These are phyloP conservation scores for Hydrolagus affinis DNA, from an alignment of 2,113 vertebrate species.

Conservation along the genomic window DNA sequence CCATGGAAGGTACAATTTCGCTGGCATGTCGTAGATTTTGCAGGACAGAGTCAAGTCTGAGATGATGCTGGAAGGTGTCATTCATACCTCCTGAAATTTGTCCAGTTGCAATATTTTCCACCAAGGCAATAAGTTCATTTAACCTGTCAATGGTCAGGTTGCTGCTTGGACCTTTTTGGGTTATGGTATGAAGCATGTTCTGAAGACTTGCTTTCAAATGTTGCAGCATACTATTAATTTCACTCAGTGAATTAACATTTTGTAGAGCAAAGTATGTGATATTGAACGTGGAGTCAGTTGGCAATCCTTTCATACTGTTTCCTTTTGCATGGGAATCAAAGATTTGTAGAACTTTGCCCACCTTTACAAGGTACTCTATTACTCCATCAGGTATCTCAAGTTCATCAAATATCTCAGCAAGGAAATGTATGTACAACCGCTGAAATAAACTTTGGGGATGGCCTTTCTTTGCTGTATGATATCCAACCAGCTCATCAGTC, in stretches of 20 bases:
- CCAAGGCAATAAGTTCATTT: constrained; percentile 10
- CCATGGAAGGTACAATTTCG: background rate
- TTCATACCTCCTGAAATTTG: background rate
- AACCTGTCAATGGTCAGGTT: background rate
- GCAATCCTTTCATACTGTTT: background rate
- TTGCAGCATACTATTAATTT: background rate
- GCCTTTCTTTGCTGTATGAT: background rate
- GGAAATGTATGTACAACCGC: background rate
- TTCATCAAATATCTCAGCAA: background rate
- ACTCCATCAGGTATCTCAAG: background rate
- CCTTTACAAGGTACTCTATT: background rate
- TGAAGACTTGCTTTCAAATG: constrained; percentile 3
- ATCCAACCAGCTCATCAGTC: background rate
- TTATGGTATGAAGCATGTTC: background rate
- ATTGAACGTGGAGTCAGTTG: background rate
- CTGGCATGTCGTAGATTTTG: background rate
- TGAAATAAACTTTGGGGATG: background rate
- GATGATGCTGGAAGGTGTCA: background rate
- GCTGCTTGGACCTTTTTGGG: background rate
- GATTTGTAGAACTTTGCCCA: background rate
- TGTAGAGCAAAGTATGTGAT: constrained; percentile 5
- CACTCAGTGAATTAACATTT: background rate
- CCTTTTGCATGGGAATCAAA: background rate
- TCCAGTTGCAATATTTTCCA: background rate
- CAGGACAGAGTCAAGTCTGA: background rate